Base-by-base conservation (phyloP, 2,797 vertebrate species). In the Labroides dimidiatus region DNA sequence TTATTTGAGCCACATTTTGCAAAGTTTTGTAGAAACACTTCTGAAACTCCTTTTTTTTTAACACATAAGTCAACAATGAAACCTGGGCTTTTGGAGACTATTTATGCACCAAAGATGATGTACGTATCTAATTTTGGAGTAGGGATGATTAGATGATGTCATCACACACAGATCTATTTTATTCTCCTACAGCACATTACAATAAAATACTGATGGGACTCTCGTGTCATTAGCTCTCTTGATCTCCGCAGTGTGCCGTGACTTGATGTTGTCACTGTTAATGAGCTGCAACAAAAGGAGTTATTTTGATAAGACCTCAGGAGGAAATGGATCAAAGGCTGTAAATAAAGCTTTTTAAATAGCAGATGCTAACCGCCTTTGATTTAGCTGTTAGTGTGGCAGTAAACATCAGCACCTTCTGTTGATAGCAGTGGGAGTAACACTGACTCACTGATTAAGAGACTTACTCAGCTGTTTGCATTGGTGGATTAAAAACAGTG, bases 381-480 rank as follows among this genome's bases (percentile, higher is more conserved):
- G 51, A 14, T 51, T 20, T 15, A 21, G 30, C n/a, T 30, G 64
- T 55, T 42, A 11, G 11, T 47, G 42, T 52, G 43, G 11, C 41
- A 45, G 51, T 55, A 57, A 55, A 63, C 23, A 37, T 53, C 10
- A 15, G 44, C 7, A 36, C 24, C 17, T 44, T 55, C 11, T 50
- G 19, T 65, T 64, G 19, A 45, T 27, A 13, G 37, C 19, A 9
- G 16, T 50, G 12, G 20, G 39, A 65, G 41, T 21, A 45, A 62
- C 7, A 2, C n/a, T 17, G 4, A 23, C 17, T 82, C 3, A 52
- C 11, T 53, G 56, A 16, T 47, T 48, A 43, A 7, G 21, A n/a
- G 49, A 21, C 62, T 68, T 55, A 52, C 51, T 58, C 39, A 65
- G 53, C 64, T 61, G 27, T 21, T 43, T 45, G 61, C 47, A 39